phyloP scores from a whole-genome alignment of 2,797 vertebrate species.

The Scyliorhinus canicula region DNA sequence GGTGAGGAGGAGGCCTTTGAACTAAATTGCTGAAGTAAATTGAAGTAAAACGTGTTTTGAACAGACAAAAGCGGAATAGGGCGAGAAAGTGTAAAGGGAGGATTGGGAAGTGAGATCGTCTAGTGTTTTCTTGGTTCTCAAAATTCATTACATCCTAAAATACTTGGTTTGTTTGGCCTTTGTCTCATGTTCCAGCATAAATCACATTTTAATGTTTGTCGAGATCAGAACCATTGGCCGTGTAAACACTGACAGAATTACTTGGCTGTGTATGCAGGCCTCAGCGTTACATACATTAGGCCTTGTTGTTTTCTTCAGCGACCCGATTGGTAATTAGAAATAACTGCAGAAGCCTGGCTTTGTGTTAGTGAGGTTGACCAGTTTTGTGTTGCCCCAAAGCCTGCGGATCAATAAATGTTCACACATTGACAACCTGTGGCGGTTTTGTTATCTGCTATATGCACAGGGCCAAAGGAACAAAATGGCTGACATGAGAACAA shows the following conservation, averaged over 20 bases:
- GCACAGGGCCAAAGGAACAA: background rate
- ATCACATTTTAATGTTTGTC: background rate
- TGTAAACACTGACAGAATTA: background rate
- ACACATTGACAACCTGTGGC: background rate
- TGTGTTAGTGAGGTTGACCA: background rate
- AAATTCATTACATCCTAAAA: background rate
- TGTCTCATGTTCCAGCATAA: background rate
- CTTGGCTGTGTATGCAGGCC: background rate
- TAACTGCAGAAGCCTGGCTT: background rate
- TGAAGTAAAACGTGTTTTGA: background rate
- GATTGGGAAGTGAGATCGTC: background rate
- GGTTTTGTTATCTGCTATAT: background rate
- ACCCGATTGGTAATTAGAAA: background rate
- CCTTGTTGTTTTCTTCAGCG: background rate
- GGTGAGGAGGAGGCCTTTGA: background rate
- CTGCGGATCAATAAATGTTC: background rate
- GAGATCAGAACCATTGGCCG: background rate
- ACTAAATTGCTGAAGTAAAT: background rate
- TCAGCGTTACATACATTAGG: background rate
- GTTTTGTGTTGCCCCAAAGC: background rate
- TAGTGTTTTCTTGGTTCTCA: background rate
- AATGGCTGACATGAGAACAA: background rate
- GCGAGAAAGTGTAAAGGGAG: background rate
- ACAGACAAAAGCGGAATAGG: background rate
- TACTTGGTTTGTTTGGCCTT: background rate